Evolutionary conservation across 2,797 vertebrate genomes (phyloP).

Genomic region (Phalanger gymnotis): DNA sequence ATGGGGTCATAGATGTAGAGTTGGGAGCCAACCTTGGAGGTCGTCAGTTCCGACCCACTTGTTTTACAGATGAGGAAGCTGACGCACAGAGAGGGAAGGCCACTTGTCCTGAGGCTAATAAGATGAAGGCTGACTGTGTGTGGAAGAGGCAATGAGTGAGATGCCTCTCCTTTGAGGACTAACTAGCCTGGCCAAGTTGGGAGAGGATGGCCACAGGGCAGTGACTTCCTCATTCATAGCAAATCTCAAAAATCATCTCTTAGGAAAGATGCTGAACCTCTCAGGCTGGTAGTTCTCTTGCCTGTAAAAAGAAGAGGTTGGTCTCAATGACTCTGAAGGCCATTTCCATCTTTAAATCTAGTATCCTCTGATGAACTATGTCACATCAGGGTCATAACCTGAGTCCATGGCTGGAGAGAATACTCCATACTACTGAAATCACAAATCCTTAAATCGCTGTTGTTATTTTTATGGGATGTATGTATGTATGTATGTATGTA

Average conservation of each 20-base stretch:
- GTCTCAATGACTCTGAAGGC: neutral
- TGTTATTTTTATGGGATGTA: neutral
- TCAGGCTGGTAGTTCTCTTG: neutral
- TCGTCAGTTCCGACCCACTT: neutral
- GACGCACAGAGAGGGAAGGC: neutral
- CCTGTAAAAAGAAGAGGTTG: neutral
- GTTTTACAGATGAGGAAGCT: neutral
- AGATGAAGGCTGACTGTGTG: neutral
- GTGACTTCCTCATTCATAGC: neutral
- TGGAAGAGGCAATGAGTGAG: neutral
- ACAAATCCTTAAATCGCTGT: neutral
- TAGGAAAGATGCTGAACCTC: neutral
- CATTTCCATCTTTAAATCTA: neutral
- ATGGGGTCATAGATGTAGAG: neutral
- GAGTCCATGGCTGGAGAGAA: neutral
- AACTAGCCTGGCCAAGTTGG: neutral
- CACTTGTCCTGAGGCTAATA: neutral
- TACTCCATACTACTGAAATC: neutral
- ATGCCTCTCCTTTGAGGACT: neutral
- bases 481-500: too few species aligned
- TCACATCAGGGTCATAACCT: neutral
- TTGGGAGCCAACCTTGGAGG: neutral
- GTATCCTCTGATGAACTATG: neutral
- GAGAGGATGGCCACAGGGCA: neutral
- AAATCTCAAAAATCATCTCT: neutral